Evolutionary conservation across 2,113 vertebrate genomes (phyloP).

Genomic region (Gnathochromis pfefferi): DNA sequence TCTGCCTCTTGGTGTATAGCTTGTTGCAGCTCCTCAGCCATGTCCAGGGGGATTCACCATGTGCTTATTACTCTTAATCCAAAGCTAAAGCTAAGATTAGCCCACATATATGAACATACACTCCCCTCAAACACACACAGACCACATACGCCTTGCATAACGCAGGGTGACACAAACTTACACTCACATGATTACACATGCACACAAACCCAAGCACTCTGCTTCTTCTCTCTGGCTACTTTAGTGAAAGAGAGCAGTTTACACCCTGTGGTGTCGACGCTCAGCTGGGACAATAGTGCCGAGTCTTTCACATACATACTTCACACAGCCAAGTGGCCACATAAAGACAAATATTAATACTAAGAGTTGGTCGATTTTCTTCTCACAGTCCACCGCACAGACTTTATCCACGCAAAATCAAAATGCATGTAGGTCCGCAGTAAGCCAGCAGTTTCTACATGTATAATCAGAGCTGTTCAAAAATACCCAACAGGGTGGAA

Average conservation of each 20-base stretch:
- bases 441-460: background rate
- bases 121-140: background rate
- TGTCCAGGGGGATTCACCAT: conserved; percentile 9
- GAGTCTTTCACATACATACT: background rate
- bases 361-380: background rate
- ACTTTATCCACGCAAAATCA: background rate
- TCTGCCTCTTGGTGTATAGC: background rate
- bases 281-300: background rate
- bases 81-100: conserved; percentile 67
- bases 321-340: background rate
- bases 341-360: background rate
- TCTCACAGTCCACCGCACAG: background rate
- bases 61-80: conserved; percentile 60
- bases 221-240: background rate
- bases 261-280: background rate
- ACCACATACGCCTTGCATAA: conserved; percentile 9
- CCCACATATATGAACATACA: conserved; percentile 47
- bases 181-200: conserved; percentile 5
- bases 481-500: background rate
- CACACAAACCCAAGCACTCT: background rate
- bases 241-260: background rate
- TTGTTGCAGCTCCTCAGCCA: background rate
- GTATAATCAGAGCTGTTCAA: background rate
- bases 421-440: background rate
- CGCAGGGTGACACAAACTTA: background rate